Evolutionary conservation across 2,797 vertebrate species (phyloP).

Genomic region (Somateria mollissima): DNA sequence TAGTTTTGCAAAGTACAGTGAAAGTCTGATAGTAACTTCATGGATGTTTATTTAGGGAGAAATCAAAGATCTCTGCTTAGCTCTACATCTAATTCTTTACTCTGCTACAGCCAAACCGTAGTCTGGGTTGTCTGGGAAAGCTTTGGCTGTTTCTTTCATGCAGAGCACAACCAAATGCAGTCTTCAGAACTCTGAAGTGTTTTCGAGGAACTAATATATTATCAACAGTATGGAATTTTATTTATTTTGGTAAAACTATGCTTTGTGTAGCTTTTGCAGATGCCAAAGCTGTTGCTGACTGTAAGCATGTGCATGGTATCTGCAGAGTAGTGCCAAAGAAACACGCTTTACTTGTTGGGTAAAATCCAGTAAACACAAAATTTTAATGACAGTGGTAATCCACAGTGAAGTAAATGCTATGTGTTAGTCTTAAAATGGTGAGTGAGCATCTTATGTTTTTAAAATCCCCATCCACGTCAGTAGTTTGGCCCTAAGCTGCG

Average conservation of each 20-base stretch:
- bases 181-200: background rate
- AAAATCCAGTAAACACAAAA: background rate
- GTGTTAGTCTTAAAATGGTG: background rate
- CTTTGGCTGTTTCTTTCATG: background rate
- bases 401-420: background rate
- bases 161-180: background rate
- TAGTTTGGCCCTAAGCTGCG: background rate
- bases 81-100: background rate
- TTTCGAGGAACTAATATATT: background rate
- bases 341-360: background rate
- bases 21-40: background rate
- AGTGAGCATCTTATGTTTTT: background rate
- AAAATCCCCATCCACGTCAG: background rate
- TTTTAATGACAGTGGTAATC: background rate
- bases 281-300: background rate
- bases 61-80: background rate
- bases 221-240: background rate
- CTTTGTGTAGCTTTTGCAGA: background rate
- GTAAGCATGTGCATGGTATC: background rate
- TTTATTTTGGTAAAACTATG: background rate
- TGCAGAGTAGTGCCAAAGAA: background rate
- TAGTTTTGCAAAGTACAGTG: background rate
- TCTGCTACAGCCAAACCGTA: background rate
- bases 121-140: background rate
- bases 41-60: background rate